Evolutionary conservation across 2,797 vertebrate genomes (phyloP).

Genomic region (Neosilurus mollespiculum): DNA sequence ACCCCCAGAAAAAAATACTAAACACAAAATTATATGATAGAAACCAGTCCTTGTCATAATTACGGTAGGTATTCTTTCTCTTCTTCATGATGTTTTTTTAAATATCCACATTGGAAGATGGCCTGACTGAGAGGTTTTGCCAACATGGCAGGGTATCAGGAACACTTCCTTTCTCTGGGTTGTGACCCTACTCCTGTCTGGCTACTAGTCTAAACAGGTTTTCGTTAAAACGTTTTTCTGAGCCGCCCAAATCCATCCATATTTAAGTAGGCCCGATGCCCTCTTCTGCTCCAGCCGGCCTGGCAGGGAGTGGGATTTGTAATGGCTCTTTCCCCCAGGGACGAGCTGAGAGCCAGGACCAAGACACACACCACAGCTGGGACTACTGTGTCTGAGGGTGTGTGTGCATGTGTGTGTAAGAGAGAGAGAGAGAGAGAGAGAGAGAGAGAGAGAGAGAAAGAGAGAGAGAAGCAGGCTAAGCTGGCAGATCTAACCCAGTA

Average conservation of each 20-base stretch:
- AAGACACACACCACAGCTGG: slow-evolving; percentile 37
- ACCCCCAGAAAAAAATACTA: too few species aligned
- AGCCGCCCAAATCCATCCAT: slow-evolving; percentile 55
- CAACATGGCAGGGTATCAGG: slow-evolving; percentile 30
- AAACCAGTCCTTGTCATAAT: background rate
- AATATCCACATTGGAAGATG: slow-evolving; percentile 25
- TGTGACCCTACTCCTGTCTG: slow-evolving; percentile 41
- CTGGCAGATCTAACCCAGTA: slow-evolving; percentile 67
- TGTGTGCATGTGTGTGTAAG: slow-evolving; percentile 7
- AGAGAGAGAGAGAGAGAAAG: slow-evolving; percentile 29
- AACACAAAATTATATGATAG: too few species aligned
- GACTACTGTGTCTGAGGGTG: slow-evolving; percentile 37
- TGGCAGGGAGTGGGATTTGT: slow-evolving; percentile 45
- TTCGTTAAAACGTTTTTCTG: slow-evolving; percentile 52
- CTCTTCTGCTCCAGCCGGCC: slow-evolving; percentile 44
- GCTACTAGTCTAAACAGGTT: slow-evolving; percentile 39
- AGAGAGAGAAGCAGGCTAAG: slow-evolving; percentile 45
- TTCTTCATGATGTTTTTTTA: background rate
- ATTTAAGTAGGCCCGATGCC: slow-evolving; percentile 53
- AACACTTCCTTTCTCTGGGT: slow-evolving; percentile 35
- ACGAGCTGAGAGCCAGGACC: slow-evolving; percentile 42
- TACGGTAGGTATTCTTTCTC: background rate
- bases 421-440: slow-evolving; percentile 30
- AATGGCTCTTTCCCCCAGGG: slow-evolving; percentile 56
- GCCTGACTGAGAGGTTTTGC: slow-evolving; percentile 35